These are phyloP conservation scores for Watsonalla cultraria DNA, from an alignment of 2,888 invertebrate species.

Conservation along the genomic window DNA sequence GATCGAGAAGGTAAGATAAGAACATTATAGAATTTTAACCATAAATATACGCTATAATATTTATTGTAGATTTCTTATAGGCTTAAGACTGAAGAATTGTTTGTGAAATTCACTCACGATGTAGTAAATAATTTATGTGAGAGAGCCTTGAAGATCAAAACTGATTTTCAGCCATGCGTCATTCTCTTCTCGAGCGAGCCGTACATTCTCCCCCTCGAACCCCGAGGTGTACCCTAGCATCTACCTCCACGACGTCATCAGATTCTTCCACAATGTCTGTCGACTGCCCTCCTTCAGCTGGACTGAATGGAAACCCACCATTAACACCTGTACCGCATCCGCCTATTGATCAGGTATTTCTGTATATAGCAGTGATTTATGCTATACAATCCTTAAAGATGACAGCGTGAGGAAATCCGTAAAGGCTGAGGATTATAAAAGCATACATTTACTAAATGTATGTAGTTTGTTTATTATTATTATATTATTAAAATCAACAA, in stretches of 20 bases:
- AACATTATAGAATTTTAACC: background rate
- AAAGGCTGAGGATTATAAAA: background rate
- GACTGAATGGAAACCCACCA: constrained; percentile 48
- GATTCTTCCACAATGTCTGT: constrained; percentile 80
- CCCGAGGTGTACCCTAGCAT: constrained; percentile 78
- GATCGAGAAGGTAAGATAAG: constrained; percentile 82
- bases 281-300: constrained; percentile 64
- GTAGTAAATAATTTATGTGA: constrained; percentile 1
- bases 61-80: too few relatives aligned
- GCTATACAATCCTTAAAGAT: background rate
- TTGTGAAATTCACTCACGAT: background rate
- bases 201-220: constrained; percentile 70
- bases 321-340: constrained; percentile 43
- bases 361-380: background rate
- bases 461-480: too few relatives aligned
- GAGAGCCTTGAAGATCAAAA: too few relatives aligned
- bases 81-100: background rate
- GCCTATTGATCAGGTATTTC: constrained; percentile 58
- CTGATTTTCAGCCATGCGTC: constrained; percentile 78
- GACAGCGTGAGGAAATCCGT: background rate
- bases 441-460: too few relatives aligned
- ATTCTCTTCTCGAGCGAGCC: constrained; percentile 81
- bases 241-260: constrained; percentile 83
- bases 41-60: too few relatives aligned
- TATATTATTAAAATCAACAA: too few relatives aligned